Base-by-base conservation (phyloP, 2,113 vertebrate genomes). In the Oreochromis niloticus region DNA sequence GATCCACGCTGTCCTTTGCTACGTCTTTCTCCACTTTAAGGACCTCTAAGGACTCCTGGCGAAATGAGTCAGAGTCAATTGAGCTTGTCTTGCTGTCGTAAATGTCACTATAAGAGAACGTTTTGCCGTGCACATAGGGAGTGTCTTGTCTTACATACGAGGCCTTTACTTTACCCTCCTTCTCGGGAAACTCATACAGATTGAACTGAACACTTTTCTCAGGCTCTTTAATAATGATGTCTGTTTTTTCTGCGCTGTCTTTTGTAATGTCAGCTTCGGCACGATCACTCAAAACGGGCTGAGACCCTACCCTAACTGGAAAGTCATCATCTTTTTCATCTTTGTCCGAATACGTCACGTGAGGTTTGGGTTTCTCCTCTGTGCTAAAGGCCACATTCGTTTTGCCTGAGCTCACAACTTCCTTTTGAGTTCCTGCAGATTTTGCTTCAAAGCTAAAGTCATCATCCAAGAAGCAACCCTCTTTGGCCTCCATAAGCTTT, bases 401-500 rank as follows among this genome's bases (percentile, higher is more conserved):
- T 84, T 94, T 94, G 22, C 94, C 92, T 10, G 39, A 43, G 43
- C 30, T 50, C 55, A 90, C 73, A 13, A 10, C 16, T 56, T 94
- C 91, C 46, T 73, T 56, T 79, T 94, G 92, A 75, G 16, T 92
- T 84, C 86, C 63, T 79, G 91, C 41, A 6, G 91, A 75, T 91
- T 96, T 96, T 54, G 83, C 82, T 75, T 97, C 96, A 85, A 93
- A 94, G 4, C 95, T 93, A 13, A 91, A 95, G 36, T 96, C 97
- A 7, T 99, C 98, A 4, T 99, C 98, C 4, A 99, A 95, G 92
- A 99, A 99, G 4, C 97, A 97, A 24, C 97, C 97, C 80, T 99
- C 98, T 71, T 97, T 97, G 83, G 98, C 97, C 89, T 99, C 96
- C 78, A 97, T 95, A 0, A 98, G 98, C 87, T 96, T 97, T 13